phyloP scores from a whole-genome alignment of 2,113 vertebrate genomes.

The Gambusia holbrooki region DNA sequence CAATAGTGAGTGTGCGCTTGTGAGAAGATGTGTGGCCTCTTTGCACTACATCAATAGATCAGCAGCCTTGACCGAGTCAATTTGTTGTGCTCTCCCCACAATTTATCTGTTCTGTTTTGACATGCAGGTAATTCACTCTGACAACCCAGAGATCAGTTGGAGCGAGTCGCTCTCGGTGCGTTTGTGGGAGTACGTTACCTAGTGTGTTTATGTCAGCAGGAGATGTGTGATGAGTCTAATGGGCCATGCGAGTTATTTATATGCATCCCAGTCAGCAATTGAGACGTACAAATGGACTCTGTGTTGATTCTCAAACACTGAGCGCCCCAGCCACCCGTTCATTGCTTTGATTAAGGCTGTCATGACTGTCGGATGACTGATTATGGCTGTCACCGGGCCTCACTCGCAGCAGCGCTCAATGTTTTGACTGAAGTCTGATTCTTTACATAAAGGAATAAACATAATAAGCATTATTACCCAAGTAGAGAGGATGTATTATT shows the following conservation, averaged over 20 bases:
- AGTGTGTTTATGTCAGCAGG: conserved; percentile 43
- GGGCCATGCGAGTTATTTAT: conserved; percentile 67
- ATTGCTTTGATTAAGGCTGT: conserved; percentile 64
- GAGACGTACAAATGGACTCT: conserved; percentile 62
- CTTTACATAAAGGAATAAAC: conserved; percentile 34
- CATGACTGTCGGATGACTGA: conserved; percentile 63
- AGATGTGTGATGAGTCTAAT: conserved; percentile 64
- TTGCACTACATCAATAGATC: conserved; percentile 52
- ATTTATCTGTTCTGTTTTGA: conserved; percentile 61
- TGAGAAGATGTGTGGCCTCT: conserved; percentile 3
- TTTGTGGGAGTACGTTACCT: conserved; percentile 32
- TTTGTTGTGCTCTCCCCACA: conserved; percentile 54
- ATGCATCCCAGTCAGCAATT: conserved; percentile 56
- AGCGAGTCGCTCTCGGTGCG: conserved; percentile 4
- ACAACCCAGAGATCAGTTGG: conserved; percentile 37
- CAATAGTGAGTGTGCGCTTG: not conserved
- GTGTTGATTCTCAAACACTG: conserved; percentile 55
- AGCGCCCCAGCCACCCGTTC: conserved; percentile 39
- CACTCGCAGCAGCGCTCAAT: conserved; percentile 24
- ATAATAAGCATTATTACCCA: not conserved
- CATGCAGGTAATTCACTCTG: conserved; percentile 63
- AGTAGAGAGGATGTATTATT: not conserved
- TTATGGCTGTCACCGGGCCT: conserved; percentile 54
- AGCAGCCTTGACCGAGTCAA: conserved; percentile 61
- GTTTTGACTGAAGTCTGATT: conserved; percentile 6